Conservation (phyloP, 2,888 invertebrate genomes). For the Mactromeris polynyma region DNA sequence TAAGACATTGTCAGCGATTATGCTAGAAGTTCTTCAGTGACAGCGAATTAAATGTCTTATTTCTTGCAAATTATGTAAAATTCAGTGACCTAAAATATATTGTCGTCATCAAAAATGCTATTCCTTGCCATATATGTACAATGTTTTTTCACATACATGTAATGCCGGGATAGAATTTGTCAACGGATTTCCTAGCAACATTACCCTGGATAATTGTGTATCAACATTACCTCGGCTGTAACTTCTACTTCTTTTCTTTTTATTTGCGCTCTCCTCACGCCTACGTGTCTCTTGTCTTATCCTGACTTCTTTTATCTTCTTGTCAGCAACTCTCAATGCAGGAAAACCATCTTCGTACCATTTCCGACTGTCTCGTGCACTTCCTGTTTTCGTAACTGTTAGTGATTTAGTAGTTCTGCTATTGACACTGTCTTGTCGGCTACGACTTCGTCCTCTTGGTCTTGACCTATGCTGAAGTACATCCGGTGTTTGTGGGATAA, state of each 20-base stretch:
- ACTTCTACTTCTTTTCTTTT: constrained; percentile 44
- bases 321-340: constrained; percentile 42
- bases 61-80: too few relatives aligned
- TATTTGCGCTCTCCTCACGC: not conserved
- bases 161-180: not conserved
- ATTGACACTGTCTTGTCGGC: not conserved
- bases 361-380: not conserved
- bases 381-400: not conserved
- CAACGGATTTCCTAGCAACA: not conserved
- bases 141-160: not conserved
- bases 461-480: constrained; percentile 8
- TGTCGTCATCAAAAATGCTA: not conserved
- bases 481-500: constrained; percentile 16
- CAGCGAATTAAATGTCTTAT: too few relatives aligned
- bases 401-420: not conserved
- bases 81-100: not conserved
- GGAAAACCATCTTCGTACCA: constrained; percentile 53
- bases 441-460: not conserved
- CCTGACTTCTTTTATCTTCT: constrained; percentile 31
- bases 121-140: not conserved
- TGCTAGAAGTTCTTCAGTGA: too few relatives aligned
- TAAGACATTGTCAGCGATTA: too few relatives aligned
- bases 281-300: not conserved
- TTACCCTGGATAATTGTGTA: not conserved
- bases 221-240: constrained; percentile 41